A percentile compares a stretch with the other conserved stretches of the same genome.
These are phyloP conservation scores for Heliconius hermathena DNA, from an alignment of 1,140 invertebrate species.

Conservation along the genomic window DNA sequence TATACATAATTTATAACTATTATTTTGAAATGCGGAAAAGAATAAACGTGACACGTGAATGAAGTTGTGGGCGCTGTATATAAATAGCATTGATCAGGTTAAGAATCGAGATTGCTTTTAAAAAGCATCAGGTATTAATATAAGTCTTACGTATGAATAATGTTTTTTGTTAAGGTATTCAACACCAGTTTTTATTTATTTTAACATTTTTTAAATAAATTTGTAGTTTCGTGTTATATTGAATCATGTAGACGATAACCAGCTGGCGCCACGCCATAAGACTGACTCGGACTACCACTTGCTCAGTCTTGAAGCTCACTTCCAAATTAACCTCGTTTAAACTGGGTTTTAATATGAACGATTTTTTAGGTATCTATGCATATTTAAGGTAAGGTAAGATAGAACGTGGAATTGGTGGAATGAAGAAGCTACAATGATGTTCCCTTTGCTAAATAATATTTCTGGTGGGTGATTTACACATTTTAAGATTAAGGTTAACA, in stretches of 20 bases:
- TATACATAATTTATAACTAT: not conserved
- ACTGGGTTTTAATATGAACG: too few relatives aligned
- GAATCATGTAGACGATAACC: not conserved
- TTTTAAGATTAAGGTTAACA: too few relatives aligned
- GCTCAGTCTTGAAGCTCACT: too few relatives aligned
- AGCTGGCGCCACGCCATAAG: not conserved
- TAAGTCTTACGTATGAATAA: not conserved
- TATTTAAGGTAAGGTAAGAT: too few relatives aligned
- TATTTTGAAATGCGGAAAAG: constrained; percentile 1
- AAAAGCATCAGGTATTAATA: not conserved
- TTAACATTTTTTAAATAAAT: not conserved
- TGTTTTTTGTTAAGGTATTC: not conserved
- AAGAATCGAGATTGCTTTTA: not conserved
- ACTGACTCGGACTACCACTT: not conserved
- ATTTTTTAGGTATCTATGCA: too few relatives aligned
- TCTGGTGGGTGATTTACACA: too few relatives aligned
- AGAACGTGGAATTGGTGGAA: too few relatives aligned
- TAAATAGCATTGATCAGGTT: not conserved
- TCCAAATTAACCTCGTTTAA: too few relatives aligned
- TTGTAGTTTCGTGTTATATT: not conserved
- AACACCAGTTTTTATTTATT: not conserved
- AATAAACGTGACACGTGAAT: not conserved
- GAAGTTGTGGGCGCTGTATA: not conserved
- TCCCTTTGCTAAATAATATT: too few relatives aligned
- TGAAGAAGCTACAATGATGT: too few relatives aligned